Evolutionary conservation across 2,888 invertebrate genomes (phyloP).

Genomic region (Drosophila rubida): DNA sequence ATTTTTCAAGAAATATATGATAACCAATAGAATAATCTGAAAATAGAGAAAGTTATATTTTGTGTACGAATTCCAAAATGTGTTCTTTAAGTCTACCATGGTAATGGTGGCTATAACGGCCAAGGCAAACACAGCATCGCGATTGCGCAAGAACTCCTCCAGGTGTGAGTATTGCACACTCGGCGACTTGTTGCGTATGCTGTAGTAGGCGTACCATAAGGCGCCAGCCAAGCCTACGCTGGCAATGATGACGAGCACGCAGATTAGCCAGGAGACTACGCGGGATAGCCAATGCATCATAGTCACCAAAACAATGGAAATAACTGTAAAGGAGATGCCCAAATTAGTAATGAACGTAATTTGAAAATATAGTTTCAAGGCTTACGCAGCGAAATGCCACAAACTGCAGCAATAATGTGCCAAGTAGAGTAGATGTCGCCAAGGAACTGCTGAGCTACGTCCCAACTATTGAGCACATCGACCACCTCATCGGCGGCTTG

Average conservation of each 20-base stretch:
- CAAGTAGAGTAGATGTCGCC: conserved; percentile 95
- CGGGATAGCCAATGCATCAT: conserved; percentile 93
- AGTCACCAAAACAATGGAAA: conserved; percentile 92
- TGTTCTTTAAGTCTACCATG: conserved; percentile 87
- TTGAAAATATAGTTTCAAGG: neutral
- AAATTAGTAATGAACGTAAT: neutral
- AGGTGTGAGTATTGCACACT: conserved; percentile 85
- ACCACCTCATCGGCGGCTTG: conserved; percentile 88
- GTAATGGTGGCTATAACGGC: conserved; percentile 94
- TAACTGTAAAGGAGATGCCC: conserved; percentile 86
- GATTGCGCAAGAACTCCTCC: conserved; percentile 93
- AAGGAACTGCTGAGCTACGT: conserved; percentile 94
- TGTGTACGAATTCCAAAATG: no score
- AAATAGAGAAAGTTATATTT: conserved; percentile 43
- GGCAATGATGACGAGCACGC: conserved; percentile 91
- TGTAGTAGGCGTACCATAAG: conserved; percentile 95
- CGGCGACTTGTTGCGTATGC: conserved; percentile 86
- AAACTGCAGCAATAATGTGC: conserved; percentile 93
- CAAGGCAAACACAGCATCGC: conserved; percentile 93
- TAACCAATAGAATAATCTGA: conserved; percentile 89
- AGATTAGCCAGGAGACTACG: conserved; percentile 94
- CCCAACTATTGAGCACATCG: conserved; percentile 93
- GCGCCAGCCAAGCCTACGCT: conserved; percentile 91
- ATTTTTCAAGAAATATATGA: conserved; percentile 91
- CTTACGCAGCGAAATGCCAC: conserved; percentile 92